Evolutionary conservation across 53 echinoderm and acorn worm species (phyloP), one percentile per base, ranked within the genome.

Genomic region (Mesocentrotus franciscanus): DNA sequence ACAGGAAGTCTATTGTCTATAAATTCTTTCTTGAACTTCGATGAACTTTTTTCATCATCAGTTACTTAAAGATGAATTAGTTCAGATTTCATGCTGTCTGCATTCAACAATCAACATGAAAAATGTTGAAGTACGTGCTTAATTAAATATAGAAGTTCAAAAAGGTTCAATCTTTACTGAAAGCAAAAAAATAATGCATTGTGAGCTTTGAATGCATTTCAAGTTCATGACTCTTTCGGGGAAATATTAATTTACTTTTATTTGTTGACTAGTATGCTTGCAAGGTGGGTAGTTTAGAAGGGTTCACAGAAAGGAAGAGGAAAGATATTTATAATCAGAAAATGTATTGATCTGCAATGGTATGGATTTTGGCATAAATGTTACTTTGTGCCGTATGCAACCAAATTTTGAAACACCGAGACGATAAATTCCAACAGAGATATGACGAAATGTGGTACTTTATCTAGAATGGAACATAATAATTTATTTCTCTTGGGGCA

Each of bases 41-140:
- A 18, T 81, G 81, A 81, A 17, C 81, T 20, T 36, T 81, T 81
- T 81, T 42, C 4, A 9, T 81, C 8, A 42, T 42, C 9, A 81
- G 33, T 33, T 12, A 4, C 17, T 39, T 42, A 74, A 29, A 74
- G 74, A 74, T 36, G 17, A 17, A 11, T 81, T 39, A 87, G 87
- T 56, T 87, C 87, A 56, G 22, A 87, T 87, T 57, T 87, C 87
- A 57, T 29, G 87, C 87, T 58, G 58, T 85, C 87, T 58, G 87
- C 33, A 58, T 57, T 13, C 11, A 22, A 26, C 27, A 27, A 87
- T 58, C 87, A 56, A 87, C 87, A 87, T n/a, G 55, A 85, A 85
- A 26, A 22, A 84, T 36, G 17, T 84, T 58, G 26, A 58, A 2
- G 56, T 58, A 85, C 57, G 10, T 57, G 58, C 27, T n/a, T 10